Evolutionary conservation across 1,140 invertebrate species (phyloP), one percentile per base, ranked within the genome.

Genomic region (Centruroides vittatus): DNA sequence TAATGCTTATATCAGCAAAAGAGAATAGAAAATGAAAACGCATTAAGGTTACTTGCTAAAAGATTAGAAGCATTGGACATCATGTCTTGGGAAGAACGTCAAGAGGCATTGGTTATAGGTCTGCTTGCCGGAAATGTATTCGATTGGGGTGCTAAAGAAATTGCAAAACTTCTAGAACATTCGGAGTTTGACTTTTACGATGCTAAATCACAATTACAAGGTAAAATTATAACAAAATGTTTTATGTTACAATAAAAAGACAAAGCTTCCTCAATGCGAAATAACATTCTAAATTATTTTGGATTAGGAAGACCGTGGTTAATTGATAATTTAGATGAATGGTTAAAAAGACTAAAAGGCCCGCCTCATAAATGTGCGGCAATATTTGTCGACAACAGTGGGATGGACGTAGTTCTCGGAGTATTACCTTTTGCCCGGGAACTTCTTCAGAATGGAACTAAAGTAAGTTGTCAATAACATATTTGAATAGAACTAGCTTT

Each of bases 381-480:
- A 3, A 84, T 98, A 65, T 98, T 98, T 79, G 86, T 95, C 35
- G 94, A 98, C 71, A 98, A 98, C 71, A 93, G 91, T 73, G 94
- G 94, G 3, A 83, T 90, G 64, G 93, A 98, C 76, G 85, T 97
- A 68, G 80, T 97, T 52, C 77, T 98, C 34, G 93, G 94, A 23
- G 83, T 97, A 47, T 75, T 98, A 57, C 93, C 93, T 34, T 90
- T 98, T 73, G 84, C 84, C 0, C 76, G 91, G 68, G 89, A 93
- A 73, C 78, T 97, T 50, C 72, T 97, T 4, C 79, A 80, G 67
- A 78, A 85, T 67, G 86, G 88, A 63, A 92, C 90, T 13, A 86
- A 87, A 75, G 89, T 94, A 69, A 70, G 67, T 66, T 34, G 23
- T 23, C 23, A 57, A 56, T 49, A 36, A 13, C 23, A 34, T 47